These are phyloP conservation scores for Notothenia coriiceps DNA, from an alignment of 2,113 vertebrate species.

Conservation along the genomic window DNA sequence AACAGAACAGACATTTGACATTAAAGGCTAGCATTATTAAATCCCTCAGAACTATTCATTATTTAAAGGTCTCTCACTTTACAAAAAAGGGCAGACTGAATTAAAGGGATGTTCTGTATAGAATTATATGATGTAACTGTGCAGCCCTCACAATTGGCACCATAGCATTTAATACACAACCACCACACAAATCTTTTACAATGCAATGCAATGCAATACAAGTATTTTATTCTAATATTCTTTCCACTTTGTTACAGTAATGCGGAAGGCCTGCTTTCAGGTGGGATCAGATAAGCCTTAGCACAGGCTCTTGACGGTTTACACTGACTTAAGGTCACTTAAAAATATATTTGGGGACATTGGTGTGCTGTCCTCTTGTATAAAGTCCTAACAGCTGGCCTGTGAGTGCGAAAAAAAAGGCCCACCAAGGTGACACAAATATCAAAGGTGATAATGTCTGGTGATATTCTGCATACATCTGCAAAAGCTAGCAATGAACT, in stretches of 20 bases:
- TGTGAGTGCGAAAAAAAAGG: no score
- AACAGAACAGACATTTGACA: background rate
- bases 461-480: background rate
- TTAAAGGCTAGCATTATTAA: background rate
- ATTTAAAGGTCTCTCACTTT: background rate
- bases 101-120: background rate
- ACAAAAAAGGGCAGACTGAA: background rate
- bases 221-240: background rate
- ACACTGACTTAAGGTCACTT: no score
- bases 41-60: background rate
- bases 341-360: no score
- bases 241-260: background rate
- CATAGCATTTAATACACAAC: background rate
- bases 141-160: background rate
- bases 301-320: no score
- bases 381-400: no score
- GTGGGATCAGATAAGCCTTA: no score
- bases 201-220: background rate
- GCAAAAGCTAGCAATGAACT: background rate
- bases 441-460: background rate
- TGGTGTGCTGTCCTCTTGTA: no score
- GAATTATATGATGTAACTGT: conserved; percentile 1
- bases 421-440: background rate
- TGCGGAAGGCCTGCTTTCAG: no score
- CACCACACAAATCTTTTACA: background rate